Percentiles rank a stretch among this genome's conserved stretches.
phyloP scores from a whole-genome alignment of 2,113 vertebrate species.

The Diglossa brunneiventris region DNA sequence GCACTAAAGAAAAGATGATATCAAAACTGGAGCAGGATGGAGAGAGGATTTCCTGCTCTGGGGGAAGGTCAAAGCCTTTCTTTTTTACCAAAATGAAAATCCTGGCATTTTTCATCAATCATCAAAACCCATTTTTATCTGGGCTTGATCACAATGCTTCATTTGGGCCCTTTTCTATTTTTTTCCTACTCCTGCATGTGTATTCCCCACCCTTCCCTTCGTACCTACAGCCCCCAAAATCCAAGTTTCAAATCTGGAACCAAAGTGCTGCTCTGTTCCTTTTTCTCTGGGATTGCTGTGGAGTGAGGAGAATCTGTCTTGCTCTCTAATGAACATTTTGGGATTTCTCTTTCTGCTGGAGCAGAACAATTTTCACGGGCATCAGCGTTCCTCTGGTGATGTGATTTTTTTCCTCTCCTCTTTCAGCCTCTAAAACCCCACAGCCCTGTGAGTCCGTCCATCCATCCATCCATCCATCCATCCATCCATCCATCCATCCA shows the following conservation, averaged over 20 bases:
- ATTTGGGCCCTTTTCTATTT: not conserved
- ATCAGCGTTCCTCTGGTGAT: not conserved
- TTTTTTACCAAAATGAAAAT: not conserved
- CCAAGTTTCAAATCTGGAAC: not conserved
- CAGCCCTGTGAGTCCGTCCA: no score
- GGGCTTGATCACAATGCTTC: not conserved
- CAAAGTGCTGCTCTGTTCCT: not conserved
- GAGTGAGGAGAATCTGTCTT: not conserved
- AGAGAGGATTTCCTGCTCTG: not conserved
- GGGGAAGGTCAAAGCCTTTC: not conserved
- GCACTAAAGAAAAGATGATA: not conserved
- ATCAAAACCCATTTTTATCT: not conserved
- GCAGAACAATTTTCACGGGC: not conserved
- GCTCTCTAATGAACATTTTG: not conserved
- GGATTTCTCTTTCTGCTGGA: not conserved
- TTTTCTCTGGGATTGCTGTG: not conserved
- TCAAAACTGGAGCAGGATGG: not conserved
- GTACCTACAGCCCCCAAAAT: not conserved
- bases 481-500: no score
- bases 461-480: no score
- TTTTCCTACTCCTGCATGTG: accelerated
- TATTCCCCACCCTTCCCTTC: not conserved
- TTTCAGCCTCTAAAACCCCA: no score
- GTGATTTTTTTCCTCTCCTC: no score
- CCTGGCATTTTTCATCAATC: not conserved